Conservation (phyloP, 2,113 vertebrate species). For the Dissostichus mawsoni region DNA sequence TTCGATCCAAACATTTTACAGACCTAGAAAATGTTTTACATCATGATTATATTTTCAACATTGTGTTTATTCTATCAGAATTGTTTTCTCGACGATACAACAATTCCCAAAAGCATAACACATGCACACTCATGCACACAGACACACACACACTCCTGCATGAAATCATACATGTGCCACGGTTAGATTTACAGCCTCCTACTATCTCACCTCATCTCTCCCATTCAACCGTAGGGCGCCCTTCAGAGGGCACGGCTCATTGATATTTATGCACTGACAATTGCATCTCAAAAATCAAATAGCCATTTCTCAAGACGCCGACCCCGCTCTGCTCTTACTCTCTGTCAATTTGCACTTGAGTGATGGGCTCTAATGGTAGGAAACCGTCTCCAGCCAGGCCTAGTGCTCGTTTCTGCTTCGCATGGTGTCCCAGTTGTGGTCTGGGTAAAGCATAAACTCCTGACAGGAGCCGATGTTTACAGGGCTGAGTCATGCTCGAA, state of each 20-base stretch:
- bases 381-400: constrained; percentile 64
- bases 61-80: constrained; percentile 16
- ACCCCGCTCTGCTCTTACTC: constrained; percentile 57
- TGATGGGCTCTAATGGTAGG: constrained; percentile 67
- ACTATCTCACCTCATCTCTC: constrained; percentile 73
- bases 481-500: constrained; percentile 62
- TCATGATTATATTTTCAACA: constrained; percentile 34
- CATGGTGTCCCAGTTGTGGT: constrained; percentile 67
- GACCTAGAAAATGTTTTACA: constrained; percentile 27
- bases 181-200: constrained; percentile 69
- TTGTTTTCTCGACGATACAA: constrained; percentile 21
- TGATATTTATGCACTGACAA: constrained; percentile 79
- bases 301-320: constrained; percentile 60
- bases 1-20: constrained; percentile 19
- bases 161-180: constrained; percentile 59
- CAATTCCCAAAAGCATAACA: neutral
- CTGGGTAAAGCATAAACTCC: constrained; percentile 58
- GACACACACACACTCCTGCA: constrained; percentile 20
- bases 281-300: constrained; percentile 72
- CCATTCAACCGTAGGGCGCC: constrained; percentile 44
- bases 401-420: constrained; percentile 50
- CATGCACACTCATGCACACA: neutral
- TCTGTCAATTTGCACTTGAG: constrained; percentile 67
- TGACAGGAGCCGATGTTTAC: constrained; percentile 74
- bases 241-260: constrained; percentile 61